Conservation (phyloP, 1,140 invertebrate genomes). For the Halictus rubicundus region DNA sequence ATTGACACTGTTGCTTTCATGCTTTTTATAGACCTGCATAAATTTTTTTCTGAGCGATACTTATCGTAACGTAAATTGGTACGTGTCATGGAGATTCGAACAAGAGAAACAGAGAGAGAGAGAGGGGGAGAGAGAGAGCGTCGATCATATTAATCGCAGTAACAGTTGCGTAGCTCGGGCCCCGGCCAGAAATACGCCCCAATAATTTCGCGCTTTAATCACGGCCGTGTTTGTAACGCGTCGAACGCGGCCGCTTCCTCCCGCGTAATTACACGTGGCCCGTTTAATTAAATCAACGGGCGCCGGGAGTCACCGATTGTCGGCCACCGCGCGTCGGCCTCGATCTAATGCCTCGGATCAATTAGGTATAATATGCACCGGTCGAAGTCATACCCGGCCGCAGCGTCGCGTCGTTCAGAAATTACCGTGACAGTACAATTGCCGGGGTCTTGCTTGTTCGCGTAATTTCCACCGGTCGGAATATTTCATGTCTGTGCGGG, state of each 20-base stretch:
- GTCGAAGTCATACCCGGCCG: no score
- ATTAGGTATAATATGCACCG: conserved; percentile 18
- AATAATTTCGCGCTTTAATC: conserved; percentile 41
- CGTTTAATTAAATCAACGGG: conserved; percentile 38
- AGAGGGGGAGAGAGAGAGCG: no score
- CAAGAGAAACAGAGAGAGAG: no score
- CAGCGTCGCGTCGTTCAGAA: not conserved
- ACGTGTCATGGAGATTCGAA: no score
- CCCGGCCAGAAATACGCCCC: conserved; percentile 27
- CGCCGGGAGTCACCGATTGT: conserved; percentile 27
- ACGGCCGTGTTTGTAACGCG: conserved; percentile 13
- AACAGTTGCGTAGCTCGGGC: not conserved
- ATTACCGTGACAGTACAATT: conserved; percentile 1
- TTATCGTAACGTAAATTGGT: no score
- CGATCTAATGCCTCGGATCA: conserved; percentile 22
- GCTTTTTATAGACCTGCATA: no score
- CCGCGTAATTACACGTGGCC: conserved; percentile 29
- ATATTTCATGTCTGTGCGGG: not conserved
- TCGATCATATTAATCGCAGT: conserved; percentile 17
- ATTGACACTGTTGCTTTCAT: no score
- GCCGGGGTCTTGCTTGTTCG: not conserved
- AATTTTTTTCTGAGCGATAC: no score
- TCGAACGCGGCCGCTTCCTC: not conserved
- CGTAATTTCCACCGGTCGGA: conserved; percentile 15
- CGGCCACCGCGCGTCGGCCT: not conserved